Evolutionary conservation across 1,140 invertebrate genomes (phyloP), one percentile per base, ranked within the genome.

Genomic region (Sinella curviseta): DNA sequence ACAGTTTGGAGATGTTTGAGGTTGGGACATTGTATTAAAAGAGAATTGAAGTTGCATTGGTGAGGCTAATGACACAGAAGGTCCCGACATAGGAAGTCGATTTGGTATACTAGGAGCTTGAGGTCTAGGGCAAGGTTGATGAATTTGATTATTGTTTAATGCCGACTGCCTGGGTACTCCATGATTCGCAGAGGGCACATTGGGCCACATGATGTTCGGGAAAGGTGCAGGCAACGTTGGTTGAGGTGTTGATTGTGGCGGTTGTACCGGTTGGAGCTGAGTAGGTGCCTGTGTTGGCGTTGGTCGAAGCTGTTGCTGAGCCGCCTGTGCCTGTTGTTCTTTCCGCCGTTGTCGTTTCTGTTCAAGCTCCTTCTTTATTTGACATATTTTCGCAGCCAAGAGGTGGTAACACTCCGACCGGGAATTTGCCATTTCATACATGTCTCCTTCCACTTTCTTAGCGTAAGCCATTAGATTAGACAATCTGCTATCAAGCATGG

Each of bases 381-480:
- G 99, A 86, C 99, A 99, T 82, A 99, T 99, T 87, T 99, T 99
- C 85, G 99, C 97, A 0, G 98, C 98, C 26, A 99, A 87, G 70
- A 99, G 87, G 86, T 99, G 97, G 87, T 99, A 99, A 88, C 99
- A 99, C 85, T 99, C 96, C 20, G 97, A 98, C 89, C 84, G 65
- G 94, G 95, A 97, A 85, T 97, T 97, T 0, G 98, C 98, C 91
- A 95, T 94, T 88, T 98, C 97, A 86, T 99, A 99, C 97, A 99
- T 99, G 85, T 99, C 97, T 78, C 96, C 96, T 88, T 99, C 98
- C 0, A 99, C 97, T 90, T 99, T 99, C 81, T 96, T 91, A 39
- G 98, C 98, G 88, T 99, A 99, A 0, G 95, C 94, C 1, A 99
- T 96, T 70, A 99, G 89, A 90, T 99, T 99, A 84, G 95, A 94